Evolutionary conservation across 2,888 invertebrate genomes (phyloP).

Genomic region (Cephus nigrinus): DNA sequence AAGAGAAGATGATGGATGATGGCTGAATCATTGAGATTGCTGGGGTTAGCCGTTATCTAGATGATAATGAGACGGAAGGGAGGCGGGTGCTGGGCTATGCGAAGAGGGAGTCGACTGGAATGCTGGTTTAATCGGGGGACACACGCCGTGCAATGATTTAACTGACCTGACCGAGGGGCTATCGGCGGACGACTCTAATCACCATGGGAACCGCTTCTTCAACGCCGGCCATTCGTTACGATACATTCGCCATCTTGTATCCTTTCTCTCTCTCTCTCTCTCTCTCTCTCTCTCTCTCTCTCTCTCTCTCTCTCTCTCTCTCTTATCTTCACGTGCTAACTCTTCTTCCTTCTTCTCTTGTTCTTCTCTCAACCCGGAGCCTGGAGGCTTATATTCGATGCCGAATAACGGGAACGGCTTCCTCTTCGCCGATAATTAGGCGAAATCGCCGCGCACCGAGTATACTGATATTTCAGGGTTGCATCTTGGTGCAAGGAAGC

Average conservation of each 20-base stretch:
- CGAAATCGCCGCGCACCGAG: neutral
- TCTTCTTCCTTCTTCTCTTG: constrained; percentile 1
- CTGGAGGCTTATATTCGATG: neutral
- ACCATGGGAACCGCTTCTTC: constrained; percentile 29
- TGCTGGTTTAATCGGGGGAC: constrained; percentile 7
- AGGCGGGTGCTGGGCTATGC: neutral
- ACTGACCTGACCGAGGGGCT: constrained; percentile 10
- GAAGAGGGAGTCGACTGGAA: neutral
- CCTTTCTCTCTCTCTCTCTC: neutral
- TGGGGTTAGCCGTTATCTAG: neutral
- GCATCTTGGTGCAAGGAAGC: neutral
- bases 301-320: constrained; percentile 2
- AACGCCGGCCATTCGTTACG: constrained; percentile 25
- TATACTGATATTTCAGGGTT: neutral
- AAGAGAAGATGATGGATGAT: constrained; percentile 3
- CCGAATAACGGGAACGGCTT: neutral
- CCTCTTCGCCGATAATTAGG: neutral
- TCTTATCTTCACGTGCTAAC: constrained; percentile 13
- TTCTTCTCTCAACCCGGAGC: neutral
- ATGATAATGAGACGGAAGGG: constrained; percentile 1
- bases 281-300: constrained; percentile 13
- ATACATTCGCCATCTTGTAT: neutral
- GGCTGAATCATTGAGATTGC: neutral
- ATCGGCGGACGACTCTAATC: constrained; percentile 27
- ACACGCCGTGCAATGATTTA: constrained; percentile 8